A percentile compares a stretch with the other conserved stretches of the same genome.
Conservation (phyloP, 2,797 vertebrate genomes). For the Gallinago solitaria region DNA sequence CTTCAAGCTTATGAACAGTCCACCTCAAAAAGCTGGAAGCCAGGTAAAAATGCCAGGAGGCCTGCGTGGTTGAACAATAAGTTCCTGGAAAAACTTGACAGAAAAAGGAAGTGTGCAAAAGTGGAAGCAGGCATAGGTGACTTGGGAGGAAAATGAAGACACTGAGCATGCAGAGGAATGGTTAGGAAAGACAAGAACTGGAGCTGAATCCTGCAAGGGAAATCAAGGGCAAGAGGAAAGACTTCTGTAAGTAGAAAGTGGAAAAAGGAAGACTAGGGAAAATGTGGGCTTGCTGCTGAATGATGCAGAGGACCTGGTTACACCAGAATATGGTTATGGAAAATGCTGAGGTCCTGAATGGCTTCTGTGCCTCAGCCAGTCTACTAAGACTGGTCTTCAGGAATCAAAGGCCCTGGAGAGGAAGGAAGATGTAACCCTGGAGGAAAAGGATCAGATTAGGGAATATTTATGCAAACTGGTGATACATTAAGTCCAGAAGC, state of each 20-base stretch:
- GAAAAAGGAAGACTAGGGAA: background rate
- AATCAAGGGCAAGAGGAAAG: background rate
- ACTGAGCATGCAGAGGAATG: background rate
- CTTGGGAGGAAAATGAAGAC: background rate
- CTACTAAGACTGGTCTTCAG: background rate
- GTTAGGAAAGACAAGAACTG: background rate
- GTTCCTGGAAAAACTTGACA: background rate
- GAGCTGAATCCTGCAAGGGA: background rate
- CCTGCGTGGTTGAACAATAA: background rate
- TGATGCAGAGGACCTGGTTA: background rate
- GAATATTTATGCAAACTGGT: background rate
- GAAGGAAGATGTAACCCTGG: background rate
- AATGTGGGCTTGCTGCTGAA: background rate
- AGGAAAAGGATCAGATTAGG: background rate
- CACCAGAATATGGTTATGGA: background rate
- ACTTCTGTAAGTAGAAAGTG: background rate
- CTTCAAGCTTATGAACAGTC: background rate
- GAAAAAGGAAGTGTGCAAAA: background rate
- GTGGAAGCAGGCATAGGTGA: background rate
- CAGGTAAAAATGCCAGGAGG: background rate
- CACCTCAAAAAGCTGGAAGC: background rate
- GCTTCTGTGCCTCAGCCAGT: background rate
- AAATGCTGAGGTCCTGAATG: background rate
- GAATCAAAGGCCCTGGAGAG: background rate
- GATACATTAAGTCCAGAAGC: background rate